Evolutionary conservation across 2,797 vertebrate genomes (phyloP).

Genomic region (Alouatta caraya): DNA sequence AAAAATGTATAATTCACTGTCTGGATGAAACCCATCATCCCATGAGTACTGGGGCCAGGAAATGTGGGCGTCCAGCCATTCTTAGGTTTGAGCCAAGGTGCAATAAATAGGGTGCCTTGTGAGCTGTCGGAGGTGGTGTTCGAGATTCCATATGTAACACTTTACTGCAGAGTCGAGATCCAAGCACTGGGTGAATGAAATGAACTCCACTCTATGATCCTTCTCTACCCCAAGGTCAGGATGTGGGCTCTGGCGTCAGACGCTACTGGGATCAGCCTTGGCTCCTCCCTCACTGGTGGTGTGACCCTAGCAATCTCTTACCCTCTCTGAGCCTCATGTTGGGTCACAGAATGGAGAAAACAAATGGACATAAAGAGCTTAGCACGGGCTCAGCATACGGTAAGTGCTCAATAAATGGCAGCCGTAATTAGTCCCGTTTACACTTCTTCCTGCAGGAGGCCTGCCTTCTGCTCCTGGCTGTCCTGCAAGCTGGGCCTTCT

Average conservation of each 20-base stretch:
- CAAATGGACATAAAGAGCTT: not conserved
- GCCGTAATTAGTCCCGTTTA: fast-evolving
- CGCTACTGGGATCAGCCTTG: not conserved
- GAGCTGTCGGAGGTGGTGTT: not conserved
- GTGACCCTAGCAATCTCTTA: not conserved
- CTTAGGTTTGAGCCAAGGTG: not conserved
- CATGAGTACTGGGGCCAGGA: not conserved
- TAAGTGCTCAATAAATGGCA: not conserved
- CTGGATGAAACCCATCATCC: not conserved
- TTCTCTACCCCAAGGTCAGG: not conserved
- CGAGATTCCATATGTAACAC: not conserved
- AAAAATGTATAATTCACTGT: not conserved
- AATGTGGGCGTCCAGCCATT: not conserved
- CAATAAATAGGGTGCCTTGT: not conserved
- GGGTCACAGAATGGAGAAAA: not conserved
- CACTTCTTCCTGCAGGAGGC: not conserved
- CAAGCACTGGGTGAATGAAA: not conserved
- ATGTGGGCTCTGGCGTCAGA: not conserved
- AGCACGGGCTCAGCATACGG: not conserved
- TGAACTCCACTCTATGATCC: not conserved
- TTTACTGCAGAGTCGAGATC: not conserved
- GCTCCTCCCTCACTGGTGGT: not conserved
- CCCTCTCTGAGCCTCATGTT: not conserved
- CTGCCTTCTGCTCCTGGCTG: not conserved
- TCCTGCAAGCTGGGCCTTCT: no score